Conservation (phyloP, 2,797 vertebrate genomes). For the Karalla daura region DNA sequence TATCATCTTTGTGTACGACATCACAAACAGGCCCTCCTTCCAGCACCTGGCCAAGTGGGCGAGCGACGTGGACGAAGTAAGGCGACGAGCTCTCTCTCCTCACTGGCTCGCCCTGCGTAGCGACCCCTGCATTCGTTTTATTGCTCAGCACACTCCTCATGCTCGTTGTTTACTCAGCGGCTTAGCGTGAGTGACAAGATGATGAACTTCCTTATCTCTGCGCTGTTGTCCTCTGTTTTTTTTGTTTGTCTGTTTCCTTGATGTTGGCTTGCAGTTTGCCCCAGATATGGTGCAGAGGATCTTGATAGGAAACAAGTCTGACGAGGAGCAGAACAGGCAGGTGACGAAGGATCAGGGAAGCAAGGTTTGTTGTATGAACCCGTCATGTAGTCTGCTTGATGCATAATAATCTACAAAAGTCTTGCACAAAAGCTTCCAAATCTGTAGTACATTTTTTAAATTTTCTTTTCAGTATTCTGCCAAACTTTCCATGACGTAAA, state of each 20-base stretch:
- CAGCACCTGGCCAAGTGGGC: conserved; percentile 96
- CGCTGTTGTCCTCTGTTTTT: background rate
- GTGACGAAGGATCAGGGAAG: conserved; percentile 90
- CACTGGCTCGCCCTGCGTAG: conserved; percentile 1
- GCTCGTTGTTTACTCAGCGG: background rate
- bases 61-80: conserved; percentile 94
- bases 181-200: conserved; percentile 21
- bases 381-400: background rate
- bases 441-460: no score
- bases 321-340: conserved; percentile 89
- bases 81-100: conserved; percentile 12
- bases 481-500: background rate
- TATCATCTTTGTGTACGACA: conserved; percentile 94
- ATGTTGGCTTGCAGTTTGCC: conserved; percentile 79
- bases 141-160: background rate
- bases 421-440: no score
- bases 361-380: conserved; percentile 85
- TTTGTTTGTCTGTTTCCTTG: background rate
- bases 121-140: conserved; percentile 8
- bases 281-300: conserved; percentile 91
- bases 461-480: background rate
- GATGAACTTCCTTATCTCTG: conserved; percentile 3
- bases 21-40: conserved; percentile 90
- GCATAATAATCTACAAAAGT: background rate
- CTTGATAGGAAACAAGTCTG: conserved; percentile 93